Base-by-base conservation (phyloP, 1,140 invertebrate genomes). In the Rhyzopertha dominica region DNA sequence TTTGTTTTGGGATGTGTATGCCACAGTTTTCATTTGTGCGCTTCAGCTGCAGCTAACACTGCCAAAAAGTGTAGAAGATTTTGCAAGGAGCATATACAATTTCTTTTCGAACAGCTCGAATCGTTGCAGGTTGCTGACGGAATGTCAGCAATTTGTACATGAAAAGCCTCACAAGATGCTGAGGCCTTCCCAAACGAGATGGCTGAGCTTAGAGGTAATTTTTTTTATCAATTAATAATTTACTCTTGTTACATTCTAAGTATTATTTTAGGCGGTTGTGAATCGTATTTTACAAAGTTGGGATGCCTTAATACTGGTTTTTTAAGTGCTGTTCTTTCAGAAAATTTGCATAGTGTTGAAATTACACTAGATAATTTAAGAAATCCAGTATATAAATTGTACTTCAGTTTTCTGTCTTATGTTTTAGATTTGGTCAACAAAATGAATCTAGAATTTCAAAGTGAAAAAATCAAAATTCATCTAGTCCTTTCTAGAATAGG, bases 141-240 rank as follows among this genome's bases (percentile, higher is more conserved):
- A 41, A 12, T 63, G 59, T 53, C 59, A 66, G 50, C 24, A 8
- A 10, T 59, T 67, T 52, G 10, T 28, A 23, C 46, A 61, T 39
- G 28, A 62, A 9, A 54, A 56, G 53, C 51, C 55, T 10, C 54
- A 65, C 44, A 59, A 61, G 56, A 35, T 66, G 26, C 39, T 67
- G 14, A 61, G 59, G 28, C 58, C 65, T 32, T 37, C 43, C 30
- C 63, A 65, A 52, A 68, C 65, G 16, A 54, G 63, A 40, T 68
- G 66, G 65, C 48, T 68, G 7, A n/a, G n/a, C n/a, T n/a, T n/a
- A n/a, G n/a, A n/a, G n/a, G n/a, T n/a, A n/a, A n/a, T n/a, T n/a
- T n/a, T n/a, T n/a, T n/a, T n/a, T n/a, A n/a, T n/a, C n/a, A n/a
- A n/a, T n/a, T n/a, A n/a, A n/a, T n/a, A n/a, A n/a, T n/a, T n/a